Conservation (phyloP, 1,140 invertebrate genomes). For the Streblospio benedicti region DNA sequence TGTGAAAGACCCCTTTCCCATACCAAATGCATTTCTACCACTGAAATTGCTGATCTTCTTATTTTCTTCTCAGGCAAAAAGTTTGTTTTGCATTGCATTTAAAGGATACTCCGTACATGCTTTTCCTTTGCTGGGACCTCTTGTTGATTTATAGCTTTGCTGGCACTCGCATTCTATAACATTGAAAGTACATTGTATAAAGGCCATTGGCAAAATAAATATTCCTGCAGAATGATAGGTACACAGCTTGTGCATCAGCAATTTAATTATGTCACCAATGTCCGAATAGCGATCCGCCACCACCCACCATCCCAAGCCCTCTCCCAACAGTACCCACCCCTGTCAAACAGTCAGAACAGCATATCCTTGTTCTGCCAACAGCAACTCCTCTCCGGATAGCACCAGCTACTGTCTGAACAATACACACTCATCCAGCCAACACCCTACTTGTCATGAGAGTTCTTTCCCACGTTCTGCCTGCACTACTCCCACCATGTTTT, state of each 20-base stretch:
- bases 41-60: background rate
- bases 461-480: too few relatives aligned
- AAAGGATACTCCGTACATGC: constrained; percentile 81
- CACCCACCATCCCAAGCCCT: background rate
- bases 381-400: too few relatives aligned
- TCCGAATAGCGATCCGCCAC: background rate
- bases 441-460: too few relatives aligned
- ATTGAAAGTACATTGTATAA: constrained; percentile 15
- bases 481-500: too few relatives aligned
- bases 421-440: too few relatives aligned
- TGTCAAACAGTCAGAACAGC: too few relatives aligned
- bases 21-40: background rate
- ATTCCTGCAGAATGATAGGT: background rate
- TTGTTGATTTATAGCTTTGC: constrained; percentile 78
- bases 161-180: constrained; percentile 68
- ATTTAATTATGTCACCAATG: background rate
- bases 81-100: background rate
- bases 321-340: background rate
- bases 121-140: constrained; percentile 93
- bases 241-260: background rate
- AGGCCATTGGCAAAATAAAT: background rate
- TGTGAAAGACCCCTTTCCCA: background rate
- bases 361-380: too few relatives aligned
- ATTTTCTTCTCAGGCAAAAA: too few relatives aligned
- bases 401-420: too few relatives aligned